Percentiles rank a stretch among this genome's conserved stretches.
These are phyloP conservation scores for Gerris buenoi DNA, from an alignment of 1,140 invertebrate species.

Conservation along the genomic window DNA sequence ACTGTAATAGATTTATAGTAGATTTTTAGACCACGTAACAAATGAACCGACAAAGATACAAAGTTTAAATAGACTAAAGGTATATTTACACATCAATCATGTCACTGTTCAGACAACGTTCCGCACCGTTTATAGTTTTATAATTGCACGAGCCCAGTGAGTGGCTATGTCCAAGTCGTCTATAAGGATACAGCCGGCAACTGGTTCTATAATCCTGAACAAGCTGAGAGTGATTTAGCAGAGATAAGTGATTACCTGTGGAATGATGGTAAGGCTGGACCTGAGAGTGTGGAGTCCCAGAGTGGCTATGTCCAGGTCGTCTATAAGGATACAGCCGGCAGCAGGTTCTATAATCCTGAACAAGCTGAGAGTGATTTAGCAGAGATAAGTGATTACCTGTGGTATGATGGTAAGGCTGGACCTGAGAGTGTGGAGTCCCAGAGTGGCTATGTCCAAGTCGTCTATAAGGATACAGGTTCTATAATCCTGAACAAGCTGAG, in stretches of 20 bases:
- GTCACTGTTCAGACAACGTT: too few species aligned
- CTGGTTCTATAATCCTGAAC: neutral
- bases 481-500: slow-evolving; percentile 72
- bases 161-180: neutral
- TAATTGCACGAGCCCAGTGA: neutral
- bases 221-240: neutral
- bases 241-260: slow-evolving; percentile 24
- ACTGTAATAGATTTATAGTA: too few species aligned
- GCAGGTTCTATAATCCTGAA: neutral
- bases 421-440: slow-evolving; percentile 77
- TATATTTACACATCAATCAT: neutral
- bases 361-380: neutral
- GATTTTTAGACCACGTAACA: too few species aligned
- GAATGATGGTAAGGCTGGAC: slow-evolving; percentile 72
- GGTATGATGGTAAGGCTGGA: slow-evolving; percentile 76
- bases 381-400: slow-evolving; percentile 6
- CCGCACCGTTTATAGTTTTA: too few species aligned
- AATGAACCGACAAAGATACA: too few species aligned
- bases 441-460: slow-evolving; percentile 60
- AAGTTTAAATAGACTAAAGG: too few species aligned
- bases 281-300: slow-evolving; percentile 77
- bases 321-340: neutral
- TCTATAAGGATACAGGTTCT: slow-evolving; percentile 81
- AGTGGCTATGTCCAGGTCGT: neutral
- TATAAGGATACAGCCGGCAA: neutral